phyloP scores from a whole-genome alignment of 2,888 invertebrate genomes.

The Lomographa bimaculata region DNA sequence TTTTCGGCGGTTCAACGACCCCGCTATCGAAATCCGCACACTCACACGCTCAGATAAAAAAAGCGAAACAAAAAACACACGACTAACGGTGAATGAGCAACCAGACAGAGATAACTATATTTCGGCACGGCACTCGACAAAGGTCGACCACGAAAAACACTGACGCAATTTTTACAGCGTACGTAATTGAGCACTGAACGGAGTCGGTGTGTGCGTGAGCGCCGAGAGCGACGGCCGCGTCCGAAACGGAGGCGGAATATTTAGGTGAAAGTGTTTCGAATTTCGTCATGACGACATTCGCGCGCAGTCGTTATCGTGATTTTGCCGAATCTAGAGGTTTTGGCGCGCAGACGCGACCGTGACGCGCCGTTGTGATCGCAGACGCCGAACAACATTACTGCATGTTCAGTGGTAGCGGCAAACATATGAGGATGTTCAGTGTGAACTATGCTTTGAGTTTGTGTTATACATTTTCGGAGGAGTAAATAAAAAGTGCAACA shows the following conservation, averaged over 20 bases:
- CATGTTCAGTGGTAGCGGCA: too few relatives aligned
- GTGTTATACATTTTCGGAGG: constrained; percentile 68
- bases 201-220: constrained; percentile 77
- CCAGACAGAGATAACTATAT: constrained; percentile 80
- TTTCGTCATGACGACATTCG: constrained; percentile 84
- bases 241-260: constrained; percentile 83
- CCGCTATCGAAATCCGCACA: constrained; percentile 82
- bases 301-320: constrained; percentile 84
- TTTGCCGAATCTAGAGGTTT: constrained; percentile 83
- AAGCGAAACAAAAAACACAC: constrained; percentile 71
- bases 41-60: constrained; percentile 78
- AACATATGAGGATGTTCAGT: constrained; percentile 61
- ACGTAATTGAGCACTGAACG: constrained; percentile 77
- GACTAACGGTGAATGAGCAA: constrained; percentile 71
- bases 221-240: constrained; percentile 83
- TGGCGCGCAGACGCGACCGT: constrained; percentile 59
- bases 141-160: constrained; percentile 81
- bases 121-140: constrained; percentile 68
- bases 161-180: constrained; percentile 83
- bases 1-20: constrained; percentile 78
- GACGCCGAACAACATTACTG: constrained; percentile 62
- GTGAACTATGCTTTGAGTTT: constrained; percentile 72
- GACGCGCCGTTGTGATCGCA: constrained; percentile 58
- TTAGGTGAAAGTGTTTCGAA: constrained; percentile 84
- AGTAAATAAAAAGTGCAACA: constrained; percentile 78